These are phyloP conservation scores for Aromia moschata DNA, from an alignment of 2,888 invertebrate species.

Conservation along the genomic window DNA sequence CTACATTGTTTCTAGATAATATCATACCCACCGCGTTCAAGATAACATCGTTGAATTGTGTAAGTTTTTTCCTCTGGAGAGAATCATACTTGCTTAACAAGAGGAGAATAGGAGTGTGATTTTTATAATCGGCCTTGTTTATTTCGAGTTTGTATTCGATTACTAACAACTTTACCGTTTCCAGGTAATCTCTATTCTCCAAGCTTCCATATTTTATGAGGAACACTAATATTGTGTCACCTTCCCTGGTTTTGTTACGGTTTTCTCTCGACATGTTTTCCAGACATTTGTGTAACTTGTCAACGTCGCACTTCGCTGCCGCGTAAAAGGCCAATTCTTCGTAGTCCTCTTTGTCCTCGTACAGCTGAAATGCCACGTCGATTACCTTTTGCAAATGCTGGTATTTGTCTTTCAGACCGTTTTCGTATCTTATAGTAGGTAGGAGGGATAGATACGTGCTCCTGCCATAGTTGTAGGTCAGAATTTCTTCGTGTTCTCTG, in stretches of 20 bases:
- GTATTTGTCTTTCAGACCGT: conserved; percentile 7
- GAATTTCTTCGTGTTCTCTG: not conserved
- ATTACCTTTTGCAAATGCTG: conserved; percentile 8
- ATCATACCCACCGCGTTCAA: conserved; percentile 5
- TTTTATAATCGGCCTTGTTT: conserved; percentile 13
- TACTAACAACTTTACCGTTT: conserved; percentile 11
- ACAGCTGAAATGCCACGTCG: not conserved
- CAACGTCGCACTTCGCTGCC: conserved; percentile 8
- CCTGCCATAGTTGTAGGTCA: conserved; percentile 6
- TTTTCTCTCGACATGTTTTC: not conserved
- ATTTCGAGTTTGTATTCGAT: conserved; percentile 9
- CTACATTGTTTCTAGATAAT: conserved; percentile 13
- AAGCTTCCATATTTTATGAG: conserved; percentile 11
- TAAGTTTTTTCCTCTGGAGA: not conserved
- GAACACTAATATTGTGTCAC: conserved; percentile 12
- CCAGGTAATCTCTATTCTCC: not conserved
- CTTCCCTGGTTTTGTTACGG: conserved; percentile 9
- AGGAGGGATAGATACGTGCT: conserved; percentile 5
- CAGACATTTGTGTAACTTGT: not conserved
- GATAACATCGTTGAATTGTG: conserved; percentile 2
- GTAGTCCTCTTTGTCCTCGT: conserved; percentile 5
- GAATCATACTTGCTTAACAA: conserved; percentile 15
- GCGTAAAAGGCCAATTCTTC: conserved; percentile 10
- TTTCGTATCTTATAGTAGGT: conserved; percentile 14
- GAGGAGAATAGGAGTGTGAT: conserved; percentile 11